A percentile compares a stretch with the other conserved stretches of the same genome.
Evolutionary conservation across 2,888 invertebrate genomes (phyloP).

Genomic region (Pammene fasciana): DNA sequence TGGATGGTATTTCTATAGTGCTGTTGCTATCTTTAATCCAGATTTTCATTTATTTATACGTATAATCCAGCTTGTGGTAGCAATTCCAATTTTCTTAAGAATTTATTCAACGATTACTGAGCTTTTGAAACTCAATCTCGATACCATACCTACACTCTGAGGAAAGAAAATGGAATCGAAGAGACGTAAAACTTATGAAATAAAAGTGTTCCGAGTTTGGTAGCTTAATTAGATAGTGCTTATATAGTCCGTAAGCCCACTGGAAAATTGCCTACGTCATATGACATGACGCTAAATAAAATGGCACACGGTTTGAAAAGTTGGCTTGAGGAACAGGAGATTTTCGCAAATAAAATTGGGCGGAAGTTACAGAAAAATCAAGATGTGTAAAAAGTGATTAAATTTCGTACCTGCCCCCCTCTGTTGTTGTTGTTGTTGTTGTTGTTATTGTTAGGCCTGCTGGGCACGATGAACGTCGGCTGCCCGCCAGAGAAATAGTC

Average conservation of each 20-base stretch:
- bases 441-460: conserved; percentile 34
- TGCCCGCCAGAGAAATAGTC: conserved; percentile 57
- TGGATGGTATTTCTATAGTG: neutral
- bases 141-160: neutral
- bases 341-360: no score
- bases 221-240: no score
- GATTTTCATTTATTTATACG: conserved; percentile 23
- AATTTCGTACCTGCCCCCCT: conserved; percentile 27
- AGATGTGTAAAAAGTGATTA: neutral
- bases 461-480: conserved; percentile 49
- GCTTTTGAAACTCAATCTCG: neutral
- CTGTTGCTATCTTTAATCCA: conserved; percentile 10
- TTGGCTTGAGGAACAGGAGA: no score
- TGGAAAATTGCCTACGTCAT: no score
- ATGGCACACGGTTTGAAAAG: no score
- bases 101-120: neutral
- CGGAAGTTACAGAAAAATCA: no score
- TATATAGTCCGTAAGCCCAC: no score
- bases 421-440: conserved; percentile 39
- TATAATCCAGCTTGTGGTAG: neutral
- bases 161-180: no score
- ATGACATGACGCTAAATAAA: no score
- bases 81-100: conserved; percentile 8
- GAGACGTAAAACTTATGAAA: no score
- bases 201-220: no score